Evolutionary conservation across 2,113 vertebrate genomes (phyloP), one percentile per base, ranked within the genome.

Genomic region (Platysteira castanea): DNA sequence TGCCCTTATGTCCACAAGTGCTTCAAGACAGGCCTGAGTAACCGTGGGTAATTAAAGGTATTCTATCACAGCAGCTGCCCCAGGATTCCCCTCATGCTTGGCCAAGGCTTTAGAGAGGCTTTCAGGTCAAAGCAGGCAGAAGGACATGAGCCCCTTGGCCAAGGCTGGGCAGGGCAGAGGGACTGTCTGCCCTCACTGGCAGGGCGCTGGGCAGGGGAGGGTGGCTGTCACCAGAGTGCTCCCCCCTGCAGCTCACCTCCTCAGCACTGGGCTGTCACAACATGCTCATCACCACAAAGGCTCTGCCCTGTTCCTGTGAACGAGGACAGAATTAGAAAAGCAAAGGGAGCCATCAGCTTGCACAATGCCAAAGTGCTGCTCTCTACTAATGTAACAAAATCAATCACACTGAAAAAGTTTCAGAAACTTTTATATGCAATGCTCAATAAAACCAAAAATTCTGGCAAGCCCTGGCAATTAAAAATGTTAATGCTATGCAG

Each of bases 361-460:
- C 14, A 53, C 39, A 44, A 30, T 17, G 53, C 46, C 84, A 79
- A 79, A 93, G 28, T 0, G 0, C 64, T 86, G 83, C 0, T 39
- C 89, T 69, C 71, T n/a, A 52, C 84, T 67, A 57, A 75, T 15
- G 13, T 30, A 84, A 63, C 73, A 89, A 90, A 92, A 93, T 77
- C 82, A 80, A 89, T 92, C 42, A 7, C 28, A 83, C 46, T 22
- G 64, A 83, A 83, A 78, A 84, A 53, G 3, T 57, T 61, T 61
- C 65, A 93, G 53, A 89, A 92, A 57, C 54, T 69, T 87, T 91
- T 61, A 53, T 26, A 75, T 3, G 33, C 73, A 74, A 22, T 21
- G 8, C 28, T 92, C 70, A 89, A 64, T 76, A 91, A 89, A 89
- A n/a, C 2, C 50, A 37, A 57, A 73, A 87, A 35, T 65, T 94